Conservation (phyloP, 2,113 vertebrate species). For the Rhea americana region DNA sequence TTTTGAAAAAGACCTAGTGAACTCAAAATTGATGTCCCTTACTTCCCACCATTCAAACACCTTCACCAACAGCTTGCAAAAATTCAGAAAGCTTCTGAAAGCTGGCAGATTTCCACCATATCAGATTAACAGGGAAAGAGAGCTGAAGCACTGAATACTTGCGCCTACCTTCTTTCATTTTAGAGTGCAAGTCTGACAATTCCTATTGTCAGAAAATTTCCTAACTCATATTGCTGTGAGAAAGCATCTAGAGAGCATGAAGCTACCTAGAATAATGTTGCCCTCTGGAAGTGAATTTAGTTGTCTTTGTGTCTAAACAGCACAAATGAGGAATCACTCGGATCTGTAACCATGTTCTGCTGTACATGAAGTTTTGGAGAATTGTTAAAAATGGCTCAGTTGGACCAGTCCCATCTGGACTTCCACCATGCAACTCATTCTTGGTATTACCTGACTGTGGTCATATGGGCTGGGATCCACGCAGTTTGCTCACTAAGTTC, state of each 20-base stretch:
- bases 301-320: background rate
- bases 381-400: background rate
- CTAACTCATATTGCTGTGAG: background rate
- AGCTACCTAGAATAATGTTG: background rate
- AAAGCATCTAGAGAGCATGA: background rate
- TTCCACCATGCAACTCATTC: background rate
- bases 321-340: background rate
- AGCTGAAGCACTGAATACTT: background rate
- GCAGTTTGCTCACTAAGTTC: background rate
- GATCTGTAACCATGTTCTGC: background rate
- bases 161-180: background rate
- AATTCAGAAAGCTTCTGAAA: background rate
- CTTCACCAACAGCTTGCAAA: background rate
- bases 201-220: background rate
- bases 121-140: background rate
- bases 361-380: background rate
- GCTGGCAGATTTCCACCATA: background rate
- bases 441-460: background rate
- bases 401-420: background rate
- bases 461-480: background rate
- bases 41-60: background rate
- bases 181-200: background rate
- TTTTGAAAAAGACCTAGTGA: background rate
- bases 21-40: background rate
- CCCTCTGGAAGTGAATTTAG: background rate